Evolutionary conservation across 2,888 invertebrate species (phyloP).

Genomic region (Diarsia mendica): DNA sequence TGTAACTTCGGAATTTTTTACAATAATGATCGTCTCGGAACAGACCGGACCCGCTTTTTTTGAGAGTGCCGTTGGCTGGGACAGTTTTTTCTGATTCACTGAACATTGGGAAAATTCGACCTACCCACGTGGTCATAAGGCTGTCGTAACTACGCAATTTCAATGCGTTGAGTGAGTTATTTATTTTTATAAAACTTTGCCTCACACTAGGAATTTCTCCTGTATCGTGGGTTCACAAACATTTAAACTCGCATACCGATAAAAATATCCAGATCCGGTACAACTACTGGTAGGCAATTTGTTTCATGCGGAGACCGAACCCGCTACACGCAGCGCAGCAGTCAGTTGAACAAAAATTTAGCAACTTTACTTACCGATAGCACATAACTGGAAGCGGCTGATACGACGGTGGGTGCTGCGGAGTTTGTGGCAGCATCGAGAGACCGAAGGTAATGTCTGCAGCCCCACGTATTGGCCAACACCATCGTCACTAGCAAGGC

Average conservation of each 20-base stretch:
- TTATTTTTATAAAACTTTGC: too few relatives aligned
- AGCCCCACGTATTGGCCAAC: slow-evolving; percentile 90
- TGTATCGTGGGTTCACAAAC: too few relatives aligned
- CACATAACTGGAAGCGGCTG: slow-evolving; percentile 91
- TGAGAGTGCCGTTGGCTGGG: not conserved
- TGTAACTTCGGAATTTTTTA: not conserved
- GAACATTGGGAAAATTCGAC: not conserved
- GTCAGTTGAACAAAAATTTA: too few relatives aligned
- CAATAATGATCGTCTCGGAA: not conserved
- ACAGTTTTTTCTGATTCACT: slow-evolving; percentile 7
- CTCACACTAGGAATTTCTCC: too few relatives aligned
- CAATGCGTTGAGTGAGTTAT: not conserved
- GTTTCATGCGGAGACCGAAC: too few relatives aligned
- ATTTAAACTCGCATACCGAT: too few relatives aligned
- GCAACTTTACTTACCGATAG: slow-evolving; percentile 89
- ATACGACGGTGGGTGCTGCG: slow-evolving; percentile 91
- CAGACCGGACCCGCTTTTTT: not conserved
- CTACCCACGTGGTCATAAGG: too few relatives aligned
- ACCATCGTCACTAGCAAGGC: slow-evolving; percentile 88
- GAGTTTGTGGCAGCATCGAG: slow-evolving; percentile 91
- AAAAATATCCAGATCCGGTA: too few relatives aligned
- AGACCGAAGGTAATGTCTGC: slow-evolving; percentile 91
- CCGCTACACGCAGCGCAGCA: too few relatives aligned
- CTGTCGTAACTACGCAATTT: too few relatives aligned
- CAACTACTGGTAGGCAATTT: too few relatives aligned